Percentiles rank a stretch among this genome's conserved stretches.
Evolutionary conservation across 2,113 vertebrate species (phyloP).

Genomic region (Pyrgilauda ruficollis): DNA sequence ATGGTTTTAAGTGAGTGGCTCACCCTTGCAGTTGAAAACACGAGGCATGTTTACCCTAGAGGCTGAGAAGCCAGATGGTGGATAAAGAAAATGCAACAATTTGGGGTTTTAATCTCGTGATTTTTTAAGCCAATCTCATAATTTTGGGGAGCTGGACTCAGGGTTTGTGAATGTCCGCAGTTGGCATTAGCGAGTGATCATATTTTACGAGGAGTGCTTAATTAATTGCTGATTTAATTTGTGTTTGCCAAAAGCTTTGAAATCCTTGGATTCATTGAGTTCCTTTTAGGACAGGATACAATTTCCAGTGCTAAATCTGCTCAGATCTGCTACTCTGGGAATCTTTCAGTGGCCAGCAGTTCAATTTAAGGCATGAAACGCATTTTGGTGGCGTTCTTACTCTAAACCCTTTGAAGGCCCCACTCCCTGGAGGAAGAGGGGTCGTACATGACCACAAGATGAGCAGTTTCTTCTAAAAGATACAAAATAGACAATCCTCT

Average conservation of each 20-base stretch:
- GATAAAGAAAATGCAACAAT: constrained; percentile 65
- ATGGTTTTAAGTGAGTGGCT: constrained; percentile 43
- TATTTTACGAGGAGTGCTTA: constrained; percentile 35
- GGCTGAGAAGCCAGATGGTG: constrained; percentile 60
- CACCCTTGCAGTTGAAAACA: constrained; percentile 42
- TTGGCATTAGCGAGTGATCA: constrained; percentile 41
- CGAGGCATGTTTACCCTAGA: constrained; percentile 42
- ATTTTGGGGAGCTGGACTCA: constrained; percentile 53
- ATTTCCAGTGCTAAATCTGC: constrained; percentile 18
- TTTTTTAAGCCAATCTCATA: constrained; percentile 60
- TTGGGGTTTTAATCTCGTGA: constrained; percentile 54
- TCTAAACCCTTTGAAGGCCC: background rate
- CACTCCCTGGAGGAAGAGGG: background rate
- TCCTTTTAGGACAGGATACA: constrained; percentile 35
- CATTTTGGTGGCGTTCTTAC: background rate
- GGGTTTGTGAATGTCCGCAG: background rate
- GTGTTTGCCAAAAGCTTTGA: constrained; percentile 47
- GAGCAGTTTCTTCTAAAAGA: background rate
- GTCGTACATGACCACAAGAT: background rate
- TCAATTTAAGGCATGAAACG: background rate
- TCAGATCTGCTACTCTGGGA: constrained; percentile 7
- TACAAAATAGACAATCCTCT: background rate
- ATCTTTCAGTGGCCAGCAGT: background rate
- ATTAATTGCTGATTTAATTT: constrained; percentile 54
- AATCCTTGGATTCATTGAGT: constrained; percentile 33